These are phyloP conservation scores for Pseudachorutes palmiensis DNA, from an alignment of 1,140 invertebrate species.

Conservation along the genomic window DNA sequence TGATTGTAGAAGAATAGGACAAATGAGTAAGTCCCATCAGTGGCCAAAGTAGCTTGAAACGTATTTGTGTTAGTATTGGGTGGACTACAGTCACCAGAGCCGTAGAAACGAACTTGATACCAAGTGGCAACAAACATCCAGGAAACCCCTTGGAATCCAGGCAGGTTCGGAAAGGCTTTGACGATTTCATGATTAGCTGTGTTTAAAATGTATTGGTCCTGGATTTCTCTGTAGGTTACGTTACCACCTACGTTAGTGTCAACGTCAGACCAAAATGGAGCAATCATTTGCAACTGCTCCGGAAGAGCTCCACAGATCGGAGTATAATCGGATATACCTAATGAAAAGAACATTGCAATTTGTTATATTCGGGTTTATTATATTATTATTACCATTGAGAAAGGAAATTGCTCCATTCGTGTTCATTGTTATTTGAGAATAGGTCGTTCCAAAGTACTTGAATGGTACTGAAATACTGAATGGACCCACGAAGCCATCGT, in stretches of 20 bases:
- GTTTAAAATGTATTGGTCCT: background rate
- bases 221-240: slow-evolving; percentile 11
- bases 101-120: background rate
- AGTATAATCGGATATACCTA: no score
- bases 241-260: background rate
- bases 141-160: background rate
- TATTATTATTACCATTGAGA: background rate
- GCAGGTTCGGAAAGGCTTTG: slow-evolving; percentile 13
- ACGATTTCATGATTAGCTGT: slow-evolving; percentile 5
- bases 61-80: background rate
- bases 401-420: slow-evolving; percentile 13
- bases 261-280: slow-evolving; percentile 19
- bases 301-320: no score
- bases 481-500: slow-evolving; percentile 7
- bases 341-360: background rate
- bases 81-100: background rate
- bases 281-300: no score
- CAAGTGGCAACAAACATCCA: slow-evolving; percentile 24
- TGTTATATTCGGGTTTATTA: background rate
- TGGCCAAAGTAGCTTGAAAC: slow-evolving; percentile 2
- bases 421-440: slow-evolving; percentile 15
- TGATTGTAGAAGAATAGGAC: slow-evolving; percentile 23
- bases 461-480: slow-evolving; percentile 37
- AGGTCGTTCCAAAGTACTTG: slow-evolving; percentile 47
- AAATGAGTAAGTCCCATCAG: background rate